Evolutionary conservation across 2,888 invertebrate genomes (phyloP).

Genomic region (Scaeva pyrastri): DNA sequence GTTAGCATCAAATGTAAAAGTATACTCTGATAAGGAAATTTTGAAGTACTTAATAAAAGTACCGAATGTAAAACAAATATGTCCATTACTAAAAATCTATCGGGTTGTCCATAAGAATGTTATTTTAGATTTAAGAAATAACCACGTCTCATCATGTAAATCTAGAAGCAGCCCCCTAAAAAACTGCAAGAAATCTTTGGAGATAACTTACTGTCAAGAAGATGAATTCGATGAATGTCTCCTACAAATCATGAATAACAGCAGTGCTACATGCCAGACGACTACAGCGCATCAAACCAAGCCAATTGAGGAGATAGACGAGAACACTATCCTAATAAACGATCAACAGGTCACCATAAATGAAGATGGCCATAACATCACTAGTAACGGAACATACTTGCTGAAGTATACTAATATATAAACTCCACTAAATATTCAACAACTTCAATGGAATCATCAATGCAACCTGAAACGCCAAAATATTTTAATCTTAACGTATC

Average conservation of each 20-base stretch:
- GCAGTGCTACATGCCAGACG: neutral
- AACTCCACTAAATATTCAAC: conserved; percentile 2
- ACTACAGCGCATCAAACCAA: neutral
- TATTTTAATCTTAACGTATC: too few species aligned
- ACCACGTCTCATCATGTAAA: too few species aligned
- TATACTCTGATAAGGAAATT: neutral
- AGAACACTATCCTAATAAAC: neutral
- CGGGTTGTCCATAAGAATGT: neutral
- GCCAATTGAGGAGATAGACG: neutral
- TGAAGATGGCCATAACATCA: neutral
- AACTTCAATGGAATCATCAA: neutral
- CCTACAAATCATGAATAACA: neutral
- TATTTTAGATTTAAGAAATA: too few species aligned
- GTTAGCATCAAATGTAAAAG: conserved; percentile 8
- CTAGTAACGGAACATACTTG: neutral
- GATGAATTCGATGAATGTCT: neutral
- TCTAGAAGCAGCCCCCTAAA: neutral
- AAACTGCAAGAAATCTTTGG: neutral
- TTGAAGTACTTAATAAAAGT: conserved; percentile 1
- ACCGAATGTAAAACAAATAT: neutral
- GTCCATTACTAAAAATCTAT: neutral
- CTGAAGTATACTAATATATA: neutral
- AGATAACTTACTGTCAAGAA: neutral
- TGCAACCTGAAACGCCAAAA: neutral
- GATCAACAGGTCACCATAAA: neutral